Evolutionary conservation across 2,888 invertebrate genomes (phyloP).

Genomic region (Coleophora flavipennella): DNA sequence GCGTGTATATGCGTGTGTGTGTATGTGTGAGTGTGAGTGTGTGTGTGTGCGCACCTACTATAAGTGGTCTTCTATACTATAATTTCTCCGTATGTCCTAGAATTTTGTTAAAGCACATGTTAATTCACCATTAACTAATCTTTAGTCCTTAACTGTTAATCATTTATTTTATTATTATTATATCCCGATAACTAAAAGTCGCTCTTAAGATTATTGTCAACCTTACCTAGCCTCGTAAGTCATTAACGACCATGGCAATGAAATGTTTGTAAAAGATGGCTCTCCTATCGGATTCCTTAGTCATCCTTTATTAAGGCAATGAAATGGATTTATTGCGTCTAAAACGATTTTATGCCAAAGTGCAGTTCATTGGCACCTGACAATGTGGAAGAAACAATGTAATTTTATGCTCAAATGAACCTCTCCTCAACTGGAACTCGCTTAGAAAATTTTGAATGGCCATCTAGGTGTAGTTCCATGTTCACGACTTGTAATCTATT

Average conservation of each 20-base stretch:
- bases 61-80: too few species aligned
- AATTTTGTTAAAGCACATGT: too few species aligned
- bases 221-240: constrained; percentile 22
- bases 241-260: constrained; percentile 50
- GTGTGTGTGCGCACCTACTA: too few species aligned
- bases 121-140: too few species aligned
- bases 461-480: constrained; percentile 51
- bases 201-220: too few species aligned
- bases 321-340: constrained; percentile 66
- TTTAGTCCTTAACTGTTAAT: too few species aligned
- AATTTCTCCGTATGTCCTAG: too few species aligned
- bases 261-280: constrained; percentile 51
- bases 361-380: constrained; percentile 70
- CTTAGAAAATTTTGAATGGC: constrained; percentile 65
- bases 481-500: constrained; percentile 54
- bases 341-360: constrained; percentile 71
- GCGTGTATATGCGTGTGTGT: too few species aligned
- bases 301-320: constrained; percentile 68
- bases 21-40: too few species aligned
- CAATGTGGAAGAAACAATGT: constrained; percentile 67
- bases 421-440: constrained; percentile 64
- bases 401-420: constrained; percentile 71
- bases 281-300: constrained; percentile 56
- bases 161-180: too few species aligned
- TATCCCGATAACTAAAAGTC: too few species aligned